Percentiles rank a stretch among this genome's conserved stretches.
phyloP scores from a whole-genome alignment of 64 coral and sea anemone genomes.

The Montipora cactus region DNA sequence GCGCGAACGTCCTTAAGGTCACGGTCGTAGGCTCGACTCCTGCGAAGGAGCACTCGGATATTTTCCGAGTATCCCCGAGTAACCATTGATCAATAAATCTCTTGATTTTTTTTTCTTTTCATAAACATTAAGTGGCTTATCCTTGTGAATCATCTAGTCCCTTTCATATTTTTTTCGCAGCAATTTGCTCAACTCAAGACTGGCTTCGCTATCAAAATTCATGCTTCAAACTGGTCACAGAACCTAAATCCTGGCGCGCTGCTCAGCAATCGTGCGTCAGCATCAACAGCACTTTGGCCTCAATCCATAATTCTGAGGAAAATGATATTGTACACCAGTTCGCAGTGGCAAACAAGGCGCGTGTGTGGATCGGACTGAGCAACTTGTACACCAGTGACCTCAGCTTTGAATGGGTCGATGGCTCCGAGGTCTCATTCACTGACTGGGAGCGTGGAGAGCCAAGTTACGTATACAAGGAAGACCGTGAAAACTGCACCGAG shows the following conservation, averaged over 20 bases:
- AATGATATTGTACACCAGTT: neutral
- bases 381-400: neutral
- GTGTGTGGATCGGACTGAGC: slow-evolving; percentile 15
- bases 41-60: too few species aligned
- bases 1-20: too few species aligned
- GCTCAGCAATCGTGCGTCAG: neutral
- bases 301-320: neutral
- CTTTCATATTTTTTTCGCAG: neutral
- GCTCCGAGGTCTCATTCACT: neutral
- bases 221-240: slow-evolving; percentile 5
- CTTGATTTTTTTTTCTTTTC: too few species aligned
- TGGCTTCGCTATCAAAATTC: neutral
- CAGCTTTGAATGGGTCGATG: slow-evolving; percentile 19
- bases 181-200: neutral
- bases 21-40: too few species aligned
- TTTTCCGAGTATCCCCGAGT: too few species aligned
- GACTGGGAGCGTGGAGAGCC: neutral
- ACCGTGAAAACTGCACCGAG: slow-evolving; percentile 10
- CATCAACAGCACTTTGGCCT: neutral
- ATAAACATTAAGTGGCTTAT: too few species aligned
- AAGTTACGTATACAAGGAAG: neutral
- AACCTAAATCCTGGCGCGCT: neutral
- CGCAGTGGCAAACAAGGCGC: neutral
- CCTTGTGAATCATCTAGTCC: neutral
- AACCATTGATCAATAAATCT: too few species aligned